A percentile compares a stretch with the other conserved stretches of the same genome.
phyloP scores from a whole-genome alignment of 2,113 vertebrate species.

The Heloderma charlesbogerti region DNA sequence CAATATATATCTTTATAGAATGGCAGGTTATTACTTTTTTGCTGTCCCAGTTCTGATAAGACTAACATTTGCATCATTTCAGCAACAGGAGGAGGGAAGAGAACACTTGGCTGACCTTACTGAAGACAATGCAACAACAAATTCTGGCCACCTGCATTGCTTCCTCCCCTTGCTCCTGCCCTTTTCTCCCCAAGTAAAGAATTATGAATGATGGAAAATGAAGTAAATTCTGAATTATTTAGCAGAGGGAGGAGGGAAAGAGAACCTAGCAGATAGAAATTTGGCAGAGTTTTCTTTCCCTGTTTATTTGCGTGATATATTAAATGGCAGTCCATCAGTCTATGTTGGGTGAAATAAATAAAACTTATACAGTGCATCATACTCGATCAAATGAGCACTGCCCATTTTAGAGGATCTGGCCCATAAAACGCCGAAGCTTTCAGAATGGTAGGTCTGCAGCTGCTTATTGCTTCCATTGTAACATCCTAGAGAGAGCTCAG shows the following conservation, averaged over 20 bases:
- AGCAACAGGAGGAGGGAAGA: rapidly evolving
- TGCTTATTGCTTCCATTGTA: background rate
- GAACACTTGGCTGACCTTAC: slow-evolving; percentile 16
- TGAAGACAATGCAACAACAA: background rate
- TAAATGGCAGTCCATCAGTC: background rate
- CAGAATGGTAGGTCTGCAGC: background rate
- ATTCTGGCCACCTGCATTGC: background rate
- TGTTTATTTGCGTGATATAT: background rate
- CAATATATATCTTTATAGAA: background rate
- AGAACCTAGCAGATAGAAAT: background rate
- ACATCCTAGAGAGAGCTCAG: background rate
- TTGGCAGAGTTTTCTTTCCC: background rate
- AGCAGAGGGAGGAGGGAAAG: background rate
- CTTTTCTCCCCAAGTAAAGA: background rate
- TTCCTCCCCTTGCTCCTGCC: background rate
- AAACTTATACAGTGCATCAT: no score
- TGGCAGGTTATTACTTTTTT: slow-evolving; percentile 33
- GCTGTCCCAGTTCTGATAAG: slow-evolving; percentile 43
- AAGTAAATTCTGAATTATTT: slow-evolving; percentile 24
- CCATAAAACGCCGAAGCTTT: background rate
- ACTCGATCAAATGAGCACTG: background rate
- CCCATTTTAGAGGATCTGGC: background rate
- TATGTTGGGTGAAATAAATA: background rate
- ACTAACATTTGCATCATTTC: slow-evolving; percentile 1
- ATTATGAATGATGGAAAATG: slow-evolving; percentile 22